Evolutionary conservation across 2,113 vertebrate genomes (phyloP), one percentile per base, ranked within the genome.

Genomic region (Phalacrocorax brasilianus): DNA sequence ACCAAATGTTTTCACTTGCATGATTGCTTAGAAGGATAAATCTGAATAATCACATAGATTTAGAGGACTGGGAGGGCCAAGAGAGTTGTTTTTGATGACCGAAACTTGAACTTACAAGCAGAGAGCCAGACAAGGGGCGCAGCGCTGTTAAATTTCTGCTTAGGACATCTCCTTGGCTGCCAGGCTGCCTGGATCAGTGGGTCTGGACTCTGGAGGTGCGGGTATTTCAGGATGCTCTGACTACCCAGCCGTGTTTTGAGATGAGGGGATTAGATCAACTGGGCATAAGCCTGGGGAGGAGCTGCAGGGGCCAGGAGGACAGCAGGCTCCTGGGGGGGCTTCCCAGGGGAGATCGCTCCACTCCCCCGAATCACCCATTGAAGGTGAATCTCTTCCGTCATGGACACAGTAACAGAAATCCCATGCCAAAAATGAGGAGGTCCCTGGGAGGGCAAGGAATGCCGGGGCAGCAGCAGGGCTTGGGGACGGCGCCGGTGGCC

Each of bases 241-340:
- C 42, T 88, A 33, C 45, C 33, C 12, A 3, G n/a, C 19, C 45
- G 35, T 23, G 35, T 26, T 94, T 52, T 32, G 40, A 21, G 35
- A 24, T 5, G 21, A 70, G 14, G 14, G 21, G 7, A 40, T 44
- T 13, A 68, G 83, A 50, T 0, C 0, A 0, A 7, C 8, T 30
- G 9, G 19, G 11, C 0, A 1, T 8, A 26, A 79, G 7, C 14
- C 47, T 68, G 61, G 12, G n/a, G n/a, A 68, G 19, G 71, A 10
- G 42, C n/a, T 62, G 5, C 16, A 67, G 78, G 40, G 13, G 28
- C 5, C 56, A 71, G 32, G 30, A 33, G 27, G 9, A 33, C 27
- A 72, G 53, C 14, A 20, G 53, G 14, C 8, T 66, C 45, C 14
- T 40, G 42, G 5, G 9, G 58, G 22, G 84, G 27, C n/a, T 72